These are phyloP conservation scores for Enteromius treurensis DNA, from an alignment of 2,797 vertebrate species.

Conservation along the genomic window DNA sequence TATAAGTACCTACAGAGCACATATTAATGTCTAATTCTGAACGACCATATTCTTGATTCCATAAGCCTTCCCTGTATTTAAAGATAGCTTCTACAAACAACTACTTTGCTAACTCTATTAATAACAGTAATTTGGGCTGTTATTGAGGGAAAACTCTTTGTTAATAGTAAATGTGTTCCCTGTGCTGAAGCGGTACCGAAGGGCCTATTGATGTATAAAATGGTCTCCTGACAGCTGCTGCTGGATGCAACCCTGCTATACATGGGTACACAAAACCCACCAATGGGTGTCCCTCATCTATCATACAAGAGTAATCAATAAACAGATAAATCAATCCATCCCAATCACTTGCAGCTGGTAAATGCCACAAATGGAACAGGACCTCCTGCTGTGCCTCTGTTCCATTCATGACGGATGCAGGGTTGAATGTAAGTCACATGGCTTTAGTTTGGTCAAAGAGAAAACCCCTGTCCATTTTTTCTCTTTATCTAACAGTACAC, in stretches of 20 bases:
- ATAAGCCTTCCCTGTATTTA: background rate
- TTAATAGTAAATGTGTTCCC: background rate
- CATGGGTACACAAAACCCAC: slow-evolving; percentile 24
- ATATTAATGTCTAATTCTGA: background rate
- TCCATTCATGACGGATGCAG: slow-evolving; percentile 50
- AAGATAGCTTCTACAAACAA: background rate
- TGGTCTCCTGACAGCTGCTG: slow-evolving; percentile 33
- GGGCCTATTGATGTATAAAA: background rate
- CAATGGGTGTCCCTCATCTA: slow-evolving; percentile 49
- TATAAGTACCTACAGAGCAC: background rate
- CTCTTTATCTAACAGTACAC: background rate
- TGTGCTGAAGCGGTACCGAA: background rate
- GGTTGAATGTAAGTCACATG: slow-evolving; percentile 41
- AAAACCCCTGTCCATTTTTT: slow-evolving; percentile 7
- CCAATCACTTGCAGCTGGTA: slow-evolving; percentile 67
- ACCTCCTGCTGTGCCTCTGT: slow-evolving; percentile 47
- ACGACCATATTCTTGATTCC: background rate
- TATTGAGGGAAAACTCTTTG: background rate
- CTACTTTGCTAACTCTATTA: background rate
- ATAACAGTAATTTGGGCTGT: background rate
- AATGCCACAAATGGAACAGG: slow-evolving; percentile 51
- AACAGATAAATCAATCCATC: slow-evolving; percentile 70
- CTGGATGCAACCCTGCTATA: slow-evolving; percentile 18
- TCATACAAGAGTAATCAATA: slow-evolving; percentile 70
- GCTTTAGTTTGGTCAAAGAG: slow-evolving; percentile 41